These are phyloP conservation scores for Pocillopora meandrina DNA, from an alignment of 92 coral and sea anemone species.

Conservation along the genomic window DNA sequence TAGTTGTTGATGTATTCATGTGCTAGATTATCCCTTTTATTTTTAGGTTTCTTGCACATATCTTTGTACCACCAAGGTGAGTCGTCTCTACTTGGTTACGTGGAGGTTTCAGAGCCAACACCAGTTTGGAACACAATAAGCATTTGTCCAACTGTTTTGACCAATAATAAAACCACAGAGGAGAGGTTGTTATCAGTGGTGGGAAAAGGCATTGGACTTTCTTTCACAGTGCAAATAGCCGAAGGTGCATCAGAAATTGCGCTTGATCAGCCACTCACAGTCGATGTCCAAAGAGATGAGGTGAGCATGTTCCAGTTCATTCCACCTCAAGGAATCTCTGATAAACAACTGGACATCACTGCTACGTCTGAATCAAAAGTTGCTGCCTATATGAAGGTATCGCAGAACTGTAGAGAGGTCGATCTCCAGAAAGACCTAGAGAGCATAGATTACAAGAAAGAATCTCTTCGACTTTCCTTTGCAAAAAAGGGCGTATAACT, in stretches of 20 bases:
- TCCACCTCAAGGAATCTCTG: conserved; percentile 13
- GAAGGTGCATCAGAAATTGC: neutral
- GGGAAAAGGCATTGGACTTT: neutral
- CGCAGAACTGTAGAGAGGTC: neutral
- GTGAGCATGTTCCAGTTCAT: conserved; percentile 37
- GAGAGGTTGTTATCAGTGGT: neutral
- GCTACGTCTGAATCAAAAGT: conserved; percentile 4
- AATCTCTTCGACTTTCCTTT: conserved; percentile 50
- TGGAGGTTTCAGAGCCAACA: neutral
- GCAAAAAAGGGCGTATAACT: conserved; percentile 15
- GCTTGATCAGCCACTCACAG: neutral
- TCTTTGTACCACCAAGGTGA: neutral
- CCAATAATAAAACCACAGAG: too few relatives aligned
- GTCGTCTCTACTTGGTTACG: neutral
- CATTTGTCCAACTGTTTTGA: neutral
- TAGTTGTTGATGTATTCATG: too few relatives aligned
- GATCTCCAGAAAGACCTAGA: conserved; percentile 1
- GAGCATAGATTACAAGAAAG: conserved; percentile 17
- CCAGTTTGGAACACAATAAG: neutral
- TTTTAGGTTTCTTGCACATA: neutral
- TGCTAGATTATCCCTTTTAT: neutral
- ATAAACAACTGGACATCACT: conserved; percentile 15
- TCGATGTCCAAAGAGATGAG: neutral
- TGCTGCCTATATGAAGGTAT: conserved; percentile 22
- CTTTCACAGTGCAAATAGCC: neutral